Conservation (phyloP, 2,113 vertebrate species). For the Apistogramma diplotaenia region DNA sequence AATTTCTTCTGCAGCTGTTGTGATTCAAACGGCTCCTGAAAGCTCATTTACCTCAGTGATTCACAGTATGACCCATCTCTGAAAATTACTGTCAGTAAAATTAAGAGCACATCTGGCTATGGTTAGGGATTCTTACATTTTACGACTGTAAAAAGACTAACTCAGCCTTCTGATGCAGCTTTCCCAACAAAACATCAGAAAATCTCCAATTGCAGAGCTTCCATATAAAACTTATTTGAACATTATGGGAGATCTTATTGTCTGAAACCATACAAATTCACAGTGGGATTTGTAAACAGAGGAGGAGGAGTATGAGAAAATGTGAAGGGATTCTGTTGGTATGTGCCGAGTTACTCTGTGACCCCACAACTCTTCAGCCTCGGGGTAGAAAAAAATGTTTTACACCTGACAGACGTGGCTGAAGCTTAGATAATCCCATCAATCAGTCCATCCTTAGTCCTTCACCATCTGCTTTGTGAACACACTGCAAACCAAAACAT, state of each 20-base stretch:
- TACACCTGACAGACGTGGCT: conserved; percentile 52
- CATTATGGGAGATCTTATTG: not conserved
- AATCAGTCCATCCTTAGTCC: conserved; percentile 11
- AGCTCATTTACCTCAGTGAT: conserved; percentile 25
- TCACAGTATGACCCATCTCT: conserved; percentile 22
- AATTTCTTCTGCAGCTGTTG: conserved; percentile 9
- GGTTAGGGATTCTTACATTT: conserved; percentile 26
- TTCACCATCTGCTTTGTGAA: conserved; percentile 10
- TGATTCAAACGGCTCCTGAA: conserved; percentile 8
- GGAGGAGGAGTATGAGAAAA: conserved; percentile 25
- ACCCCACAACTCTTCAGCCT: conserved; percentile 10
- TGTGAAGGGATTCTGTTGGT: conserved; percentile 14
- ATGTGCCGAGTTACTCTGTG: conserved; percentile 41
- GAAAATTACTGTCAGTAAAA: conserved; percentile 28
- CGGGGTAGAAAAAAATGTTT: conserved; percentile 18
- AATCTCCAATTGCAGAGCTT: not conserved
- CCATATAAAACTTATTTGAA: not conserved
- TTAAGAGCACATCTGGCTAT: conserved; percentile 40
- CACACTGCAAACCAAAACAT: not conserved
- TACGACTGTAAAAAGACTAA: conserved; percentile 12
- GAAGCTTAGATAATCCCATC: conserved; percentile 39
- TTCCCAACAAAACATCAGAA: not conserved
- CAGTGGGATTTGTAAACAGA: not conserved
- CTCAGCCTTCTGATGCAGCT: not conserved
- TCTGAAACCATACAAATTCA: conserved; percentile 4